These are phyloP conservation scores for Anolis apletophallus DNA, from an alignment of 2,797 vertebrate species.

Conservation along the genomic window DNA sequence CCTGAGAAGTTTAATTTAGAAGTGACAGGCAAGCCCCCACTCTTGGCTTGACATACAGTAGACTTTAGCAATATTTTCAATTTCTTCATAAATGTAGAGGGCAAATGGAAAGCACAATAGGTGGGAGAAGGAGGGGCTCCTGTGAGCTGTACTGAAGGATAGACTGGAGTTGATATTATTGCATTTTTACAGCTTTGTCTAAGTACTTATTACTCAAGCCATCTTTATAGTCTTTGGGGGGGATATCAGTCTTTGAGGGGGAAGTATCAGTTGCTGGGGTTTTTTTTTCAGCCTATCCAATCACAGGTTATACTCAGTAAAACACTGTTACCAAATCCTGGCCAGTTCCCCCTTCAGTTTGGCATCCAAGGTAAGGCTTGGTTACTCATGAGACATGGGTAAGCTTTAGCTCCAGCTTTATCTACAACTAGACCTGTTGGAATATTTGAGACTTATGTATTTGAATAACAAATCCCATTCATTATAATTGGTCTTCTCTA, in stretches of 20 bases:
- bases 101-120: neutral
- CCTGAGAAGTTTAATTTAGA: constrained; percentile 8
- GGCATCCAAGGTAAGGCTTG: no score
- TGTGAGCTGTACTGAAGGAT: no score
- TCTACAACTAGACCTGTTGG: no score
- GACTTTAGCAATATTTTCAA: neutral
- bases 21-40: neutral
- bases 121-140: no score
- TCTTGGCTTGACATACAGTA: neutral
- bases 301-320: no score
- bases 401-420: no score
- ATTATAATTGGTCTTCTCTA: no score
- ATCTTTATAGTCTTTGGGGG: neutral
- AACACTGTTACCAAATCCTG: no score
- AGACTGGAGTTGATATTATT: neutral
- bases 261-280: neutral
- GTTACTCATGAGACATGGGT: no score
- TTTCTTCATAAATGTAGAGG: neutral
- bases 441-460: no score
- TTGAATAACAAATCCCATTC: no score
- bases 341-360: no score
- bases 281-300: neutral
- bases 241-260: neutral
- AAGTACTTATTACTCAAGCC: neutral
- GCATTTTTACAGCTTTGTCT: neutral